Evolutionary conservation across 2,113 vertebrate species (phyloP), one percentile per base, ranked within the genome.

Genomic region (Saguinus imperator): DNA sequence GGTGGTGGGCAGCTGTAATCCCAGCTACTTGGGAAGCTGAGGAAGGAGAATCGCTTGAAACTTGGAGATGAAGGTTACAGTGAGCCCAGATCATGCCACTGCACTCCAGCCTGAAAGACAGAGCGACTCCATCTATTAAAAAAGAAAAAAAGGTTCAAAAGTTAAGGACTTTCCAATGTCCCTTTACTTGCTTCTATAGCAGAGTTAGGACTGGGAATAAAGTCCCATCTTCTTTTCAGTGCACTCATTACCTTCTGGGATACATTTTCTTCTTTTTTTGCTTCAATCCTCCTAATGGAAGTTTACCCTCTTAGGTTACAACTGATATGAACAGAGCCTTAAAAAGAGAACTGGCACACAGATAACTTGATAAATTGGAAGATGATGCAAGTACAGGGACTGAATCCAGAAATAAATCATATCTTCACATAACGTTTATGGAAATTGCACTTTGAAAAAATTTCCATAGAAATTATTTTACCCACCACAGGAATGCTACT

Each of bases 391-490:
- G n/a, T 32, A 45, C 29, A 58, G 29, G 64, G 66, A 29, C 40
- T 45, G 72, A 70, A 72, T 81, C 94, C 76, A 96, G 84, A 93
- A 96, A 96, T 96, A 88, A 92, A 96, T 98, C 75, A 45, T 89
- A 94, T 94, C 66, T 95, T 95, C 73, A 88, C 91, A 61, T 8
- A 52, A 66, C 87, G 84, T 89, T 98, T 96, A 95, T 87, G 92
- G 76, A 97, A 92, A 94, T 32, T 96, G 84, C 17, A 20, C 87
- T 95, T 76, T 93, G 89, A 96, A 94, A 94, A 94, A 94, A 97
- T 96, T 97, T 98, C 94, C 95, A 79, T 20, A 94, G 91, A 97
- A 96, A 96, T 95, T 89, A 96, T 92, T 94, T 96, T 93, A 93
- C 89, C 96, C 89, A 89, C 79, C 83, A 85, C 89, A 97, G 89